These are phyloP conservation scores for Sphaerodactylus townsendi DNA, from an alignment of 2,113 vertebrate species.

Conservation along the genomic window DNA sequence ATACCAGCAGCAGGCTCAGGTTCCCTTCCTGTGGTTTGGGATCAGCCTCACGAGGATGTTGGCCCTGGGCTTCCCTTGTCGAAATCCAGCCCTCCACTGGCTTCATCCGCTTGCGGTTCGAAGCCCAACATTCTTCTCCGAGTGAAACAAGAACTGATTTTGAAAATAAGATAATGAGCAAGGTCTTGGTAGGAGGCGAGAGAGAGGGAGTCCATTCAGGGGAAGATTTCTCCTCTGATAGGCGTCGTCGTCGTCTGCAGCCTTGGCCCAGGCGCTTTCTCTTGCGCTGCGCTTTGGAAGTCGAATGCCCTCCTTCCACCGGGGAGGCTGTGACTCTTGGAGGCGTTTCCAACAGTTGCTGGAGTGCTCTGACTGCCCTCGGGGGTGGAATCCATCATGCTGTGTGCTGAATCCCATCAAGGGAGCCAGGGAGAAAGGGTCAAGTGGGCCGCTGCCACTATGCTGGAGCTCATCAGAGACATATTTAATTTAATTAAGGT, in stretches of 20 bases:
- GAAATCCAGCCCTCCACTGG: background rate
- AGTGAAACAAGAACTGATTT: background rate
- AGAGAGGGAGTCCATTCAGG: background rate
- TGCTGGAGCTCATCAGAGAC: constrained; percentile 83
- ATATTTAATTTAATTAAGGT: constrained; percentile 99
- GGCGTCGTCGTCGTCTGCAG: no score
- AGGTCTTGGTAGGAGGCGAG: background rate
- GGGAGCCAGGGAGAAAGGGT: constrained; percentile 71
- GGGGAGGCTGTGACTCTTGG: constrained; percentile 48
- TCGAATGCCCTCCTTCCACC: constrained; percentile 39
- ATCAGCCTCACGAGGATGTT: background rate
- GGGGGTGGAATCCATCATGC: constrained; percentile 81
- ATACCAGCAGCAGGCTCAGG: background rate
- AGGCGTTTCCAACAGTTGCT: constrained; percentile 66
- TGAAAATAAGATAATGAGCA: background rate
- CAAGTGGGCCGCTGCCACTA: constrained; percentile 76
- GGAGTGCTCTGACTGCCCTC: constrained; percentile 71
- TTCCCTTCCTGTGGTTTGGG: background rate
- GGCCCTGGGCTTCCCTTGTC: background rate
- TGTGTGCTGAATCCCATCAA: constrained; percentile 70
- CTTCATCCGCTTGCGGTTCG: background rate
- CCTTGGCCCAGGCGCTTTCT: background rate
- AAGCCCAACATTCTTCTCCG: background rate
- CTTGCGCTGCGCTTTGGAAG: constrained; percentile 35
- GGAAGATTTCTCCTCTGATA: background rate